Base-by-base conservation (phyloP, 2,113 vertebrate genomes). In the Rhea pennata region DNA sequence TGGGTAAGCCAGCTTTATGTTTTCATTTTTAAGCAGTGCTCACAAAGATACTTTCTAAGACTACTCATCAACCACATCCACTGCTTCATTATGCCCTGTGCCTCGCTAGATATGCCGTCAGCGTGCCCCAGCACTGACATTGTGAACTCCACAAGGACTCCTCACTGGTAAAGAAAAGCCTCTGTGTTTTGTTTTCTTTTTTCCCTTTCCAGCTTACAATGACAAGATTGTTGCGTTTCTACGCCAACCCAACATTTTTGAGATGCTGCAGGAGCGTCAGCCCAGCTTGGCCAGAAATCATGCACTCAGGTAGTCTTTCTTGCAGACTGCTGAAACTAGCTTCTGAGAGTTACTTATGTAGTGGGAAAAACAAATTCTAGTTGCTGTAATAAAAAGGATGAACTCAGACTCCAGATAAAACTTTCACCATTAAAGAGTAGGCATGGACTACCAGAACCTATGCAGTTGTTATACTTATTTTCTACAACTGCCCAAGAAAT, bases 201-300 rank as follows among this genome's bases (percentile, higher is more conserved):
- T 95, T 21, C 89, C 64, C 91, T 65, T 98, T 97, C 73, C 97
- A 99, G 99, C 99, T 61, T 99, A 99, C 97, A 99, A 99, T 93
- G 99, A 99, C 97, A 99, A 99, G 98, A 99, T 99, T 65, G 99
- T 99, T 97, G 99, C 99, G 5, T 99, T 99, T 97, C 98, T 99
- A 50, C 99, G 99, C 75, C 99, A 99, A 92, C 98, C 99, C 29
- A 99, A 99, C 97, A 98, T 99, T 94, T 99, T 99, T 94, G 99
- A 99, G 96, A 99, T 99, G 99, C 97, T 99, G 75, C 99, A 99
- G 97, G 99, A 99, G 75, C 98, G 99, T 73, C 99, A 99, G 96
- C 99, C 99, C 58, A 99, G 99, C 95, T 98, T 99, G 76, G 98
- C 98, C 94, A 98, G 99, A 96, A 99, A 99, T 97, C 99, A 99